Evolutionary conservation across 2,113 vertebrate species (phyloP), one percentile per base, ranked within the genome.

Genomic region (Potamarius usumacintae): DNA sequence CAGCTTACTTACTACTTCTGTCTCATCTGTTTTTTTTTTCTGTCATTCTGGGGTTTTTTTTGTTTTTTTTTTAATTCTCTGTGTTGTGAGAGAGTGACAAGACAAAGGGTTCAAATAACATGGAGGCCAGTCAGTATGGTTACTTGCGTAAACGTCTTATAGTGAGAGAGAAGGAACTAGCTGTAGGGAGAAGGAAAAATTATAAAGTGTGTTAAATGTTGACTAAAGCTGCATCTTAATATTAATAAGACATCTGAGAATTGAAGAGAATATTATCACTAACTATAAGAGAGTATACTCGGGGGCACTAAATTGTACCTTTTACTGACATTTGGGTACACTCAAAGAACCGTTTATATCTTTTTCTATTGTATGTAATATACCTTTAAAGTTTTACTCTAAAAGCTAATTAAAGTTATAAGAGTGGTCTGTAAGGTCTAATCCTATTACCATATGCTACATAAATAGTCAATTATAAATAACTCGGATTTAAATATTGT

Each of bases 1-100:
- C 85, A 86, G 74, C 76, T 86, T 86, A 80, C 80, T 86, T 17
- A 65, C 48, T 5, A 30, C 20, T 65, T 62, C 30, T 57, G 85
- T 57, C 76, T 79, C 69, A 60, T 82, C 18, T 82, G 25, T 84
- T 52, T 30, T 5, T 30, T 71, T n/a, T 85, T 22, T 25, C 42
- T 84, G 34, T 48, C 71, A 48, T 27, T 18, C 72, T 53, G 48
- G 1, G 6, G 10, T 48, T 25, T 42, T 48, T 65, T 12, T 86
- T 10, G 69, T 27, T 12, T 8, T 2, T 9, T 80, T 14, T 50
- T 71, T 76, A 25, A 15, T 72, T 27, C 52, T 58, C 78, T 42
- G 57, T 42, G 62, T 82, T 48, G 18, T 6, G 55, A 30, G 25
- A 57, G 15, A 58, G 55, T 79, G 14, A 57, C 53, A 20, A n/a